Evolutionary conservation across 2,888 invertebrate species (phyloP), one percentile per base, ranked within the genome.

Genomic region (Monopis laevigella): DNA sequence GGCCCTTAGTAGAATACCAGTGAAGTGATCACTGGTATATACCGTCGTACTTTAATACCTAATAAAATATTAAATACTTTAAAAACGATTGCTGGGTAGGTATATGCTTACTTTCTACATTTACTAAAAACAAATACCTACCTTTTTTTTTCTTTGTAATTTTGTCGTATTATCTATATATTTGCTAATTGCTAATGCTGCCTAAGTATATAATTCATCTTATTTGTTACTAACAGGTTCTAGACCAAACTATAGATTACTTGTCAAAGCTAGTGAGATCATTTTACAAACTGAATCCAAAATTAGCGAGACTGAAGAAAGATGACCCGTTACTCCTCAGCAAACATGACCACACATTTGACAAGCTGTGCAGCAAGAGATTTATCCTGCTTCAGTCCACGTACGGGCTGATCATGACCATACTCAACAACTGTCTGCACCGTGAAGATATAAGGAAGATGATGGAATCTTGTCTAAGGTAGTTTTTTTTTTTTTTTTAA

Each of bases 381-480:
- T 72, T 85, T 51, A 78, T 83, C 50, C 67, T 86, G 61, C 64
- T 82, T 45, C 86, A 83, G 56, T 67, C 82, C 34, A 61, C 84
- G 39, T 70, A 80, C 43, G 77, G 74, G 39, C 70, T 86, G n/a
- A 77, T 86, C 39, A 61, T 59, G 16, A 82, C 84, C 21, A 82
- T 84, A 50, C 51, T 82, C 30, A 70, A 72, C 42, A 78, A 80
- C 7, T 82, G 80, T 52, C 57, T 85, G 17, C 84, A 82, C 55
- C 71, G 85, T 50, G 82, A 84, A 55, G 84, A 84, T 50, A 80
- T 83, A 1, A 82, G 85, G 51, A 80, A 80, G 54, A 67, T 85
- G 56, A 70, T 85, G 30, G 78, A 81, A 52, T 73, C 84, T 30
- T 82, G 81, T 50, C 69, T 86, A 48, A 82, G 78, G 86, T 85